phyloP scores from a whole-genome alignment of 1,140 invertebrate species.

The Drosophila tropicalis region DNA sequence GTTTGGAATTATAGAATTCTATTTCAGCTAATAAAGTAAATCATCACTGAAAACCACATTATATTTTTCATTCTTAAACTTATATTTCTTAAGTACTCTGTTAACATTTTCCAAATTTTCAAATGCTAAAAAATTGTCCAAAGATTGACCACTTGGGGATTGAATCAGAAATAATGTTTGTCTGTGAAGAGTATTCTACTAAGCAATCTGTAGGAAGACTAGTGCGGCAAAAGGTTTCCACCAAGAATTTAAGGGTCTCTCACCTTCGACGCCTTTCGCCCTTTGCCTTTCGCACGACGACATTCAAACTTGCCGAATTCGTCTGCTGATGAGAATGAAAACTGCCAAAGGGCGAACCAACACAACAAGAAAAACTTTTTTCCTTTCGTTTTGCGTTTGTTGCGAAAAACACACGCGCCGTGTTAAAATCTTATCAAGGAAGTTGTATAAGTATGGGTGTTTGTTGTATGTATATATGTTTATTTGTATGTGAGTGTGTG shows the following conservation, averaged over 20 bases:
- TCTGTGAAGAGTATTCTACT: conserved; percentile 8
- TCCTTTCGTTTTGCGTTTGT: conserved; percentile 40
- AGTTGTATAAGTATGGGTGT: conserved; percentile 34
- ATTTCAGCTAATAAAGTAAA: too few species aligned
- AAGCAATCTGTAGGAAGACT: conserved; percentile 9
- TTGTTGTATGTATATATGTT: conserved; percentile 21
- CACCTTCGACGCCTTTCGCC: conserved; percentile 43
- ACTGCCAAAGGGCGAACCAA: conserved; percentile 41
- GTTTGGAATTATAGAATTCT: too few species aligned
- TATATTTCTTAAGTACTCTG: too few species aligned
- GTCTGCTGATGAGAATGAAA: conserved; percentile 27
- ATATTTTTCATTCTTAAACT: too few species aligned
- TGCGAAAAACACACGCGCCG: conserved; percentile 71
- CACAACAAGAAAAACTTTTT: conserved; percentile 53
- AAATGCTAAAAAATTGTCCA: too few species aligned
- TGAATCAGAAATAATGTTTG: neutral
- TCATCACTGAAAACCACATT: too few species aligned
- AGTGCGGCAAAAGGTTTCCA: conserved; percentile 59
- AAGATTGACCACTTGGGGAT: neutral
- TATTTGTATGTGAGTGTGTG: conserved; percentile 7
- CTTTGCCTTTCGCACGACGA: conserved; percentile 15
- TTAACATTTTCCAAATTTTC: too few species aligned
- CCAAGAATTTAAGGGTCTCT: conserved; percentile 26
- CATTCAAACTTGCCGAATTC: conserved; percentile 44
- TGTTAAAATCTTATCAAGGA: conserved; percentile 79